Conservation (phyloP, 1,140 invertebrate species). For the Leucophenga varia region DNA sequence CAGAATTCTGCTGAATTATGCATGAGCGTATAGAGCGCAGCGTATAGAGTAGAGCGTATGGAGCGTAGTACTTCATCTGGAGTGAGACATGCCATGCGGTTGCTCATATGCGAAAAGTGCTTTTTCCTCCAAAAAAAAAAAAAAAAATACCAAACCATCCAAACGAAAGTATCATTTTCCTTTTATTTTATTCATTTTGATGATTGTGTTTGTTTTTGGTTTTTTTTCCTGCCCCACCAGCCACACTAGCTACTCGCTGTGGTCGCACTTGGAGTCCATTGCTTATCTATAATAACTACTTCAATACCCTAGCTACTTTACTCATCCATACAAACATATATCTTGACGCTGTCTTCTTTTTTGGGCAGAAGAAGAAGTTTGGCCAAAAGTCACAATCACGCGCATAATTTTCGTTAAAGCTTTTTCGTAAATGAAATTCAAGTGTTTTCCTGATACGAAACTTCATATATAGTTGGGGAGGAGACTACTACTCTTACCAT, state of each 20-base stretch:
- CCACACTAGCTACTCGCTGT: too few relatives aligned
- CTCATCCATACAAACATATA: too few relatives aligned
- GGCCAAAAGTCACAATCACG: slow-evolving; percentile 51
- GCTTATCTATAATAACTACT: too few relatives aligned
- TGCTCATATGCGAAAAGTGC: slow-evolving; percentile 42
- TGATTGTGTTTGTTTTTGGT: slow-evolving; percentile 32
- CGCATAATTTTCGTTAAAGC: slow-evolving; percentile 53
- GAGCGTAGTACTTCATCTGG: too few relatives aligned
- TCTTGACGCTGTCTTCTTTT: too few relatives aligned
- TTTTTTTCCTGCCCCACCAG: slow-evolving; percentile 41
- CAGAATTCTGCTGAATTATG: slow-evolving; percentile 57
- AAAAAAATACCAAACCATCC: neutral
- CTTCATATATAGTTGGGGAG: slow-evolving; percentile 34
- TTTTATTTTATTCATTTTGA: slow-evolving; percentile 46
- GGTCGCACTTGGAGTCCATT: too few relatives aligned
- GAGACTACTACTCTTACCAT: slow-evolving; percentile 3
- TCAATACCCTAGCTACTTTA: too few relatives aligned
- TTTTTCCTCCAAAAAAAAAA: neutral
- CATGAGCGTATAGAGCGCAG: too few relatives aligned
- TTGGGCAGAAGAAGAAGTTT: too few relatives aligned
- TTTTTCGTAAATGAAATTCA: slow-evolving; percentile 53
- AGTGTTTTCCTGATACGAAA: too few relatives aligned
- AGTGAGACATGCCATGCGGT: too few relatives aligned
- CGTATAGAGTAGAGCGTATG: too few relatives aligned
- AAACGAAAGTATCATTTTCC: slow-evolving; percentile 38